Evolutionary conservation across 2,113 vertebrate genomes (phyloP).

Genomic region (Thunnus maccoyii): DNA sequence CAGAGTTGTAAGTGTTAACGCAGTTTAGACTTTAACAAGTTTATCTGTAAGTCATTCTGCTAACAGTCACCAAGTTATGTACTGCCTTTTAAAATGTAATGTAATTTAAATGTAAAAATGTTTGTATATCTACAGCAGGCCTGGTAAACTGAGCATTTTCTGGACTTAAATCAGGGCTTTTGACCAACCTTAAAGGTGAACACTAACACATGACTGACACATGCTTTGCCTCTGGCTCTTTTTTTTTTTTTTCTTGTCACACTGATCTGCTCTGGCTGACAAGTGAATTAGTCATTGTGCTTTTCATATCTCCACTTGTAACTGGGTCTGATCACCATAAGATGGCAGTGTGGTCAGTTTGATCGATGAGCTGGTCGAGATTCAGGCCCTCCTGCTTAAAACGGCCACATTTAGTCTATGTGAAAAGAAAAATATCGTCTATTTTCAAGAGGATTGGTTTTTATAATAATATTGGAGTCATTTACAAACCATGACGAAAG

Average conservation of each 20-base stretch:
- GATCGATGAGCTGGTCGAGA: background rate
- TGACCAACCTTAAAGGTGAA: slow-evolving; percentile 10
- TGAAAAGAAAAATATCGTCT: background rate
- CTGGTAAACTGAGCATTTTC: background rate
- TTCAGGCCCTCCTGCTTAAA: background rate
- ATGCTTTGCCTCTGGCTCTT: background rate
- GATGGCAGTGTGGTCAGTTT: slow-evolving; percentile 71
- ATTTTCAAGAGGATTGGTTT: background rate
- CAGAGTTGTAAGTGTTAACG: background rate
- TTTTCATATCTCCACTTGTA: slow-evolving; percentile 44
- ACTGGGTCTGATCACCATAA: slow-evolving; percentile 46
- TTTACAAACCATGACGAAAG: background rate
- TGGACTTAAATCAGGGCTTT: background rate
- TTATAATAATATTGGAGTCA: background rate
- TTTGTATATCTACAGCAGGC: slow-evolving; percentile 1
- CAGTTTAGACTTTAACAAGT: background rate
- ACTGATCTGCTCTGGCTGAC: slow-evolving; percentile 17
- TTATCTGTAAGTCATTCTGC: background rate
- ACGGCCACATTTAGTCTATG: background rate
- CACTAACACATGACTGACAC: slow-evolving; percentile 1
- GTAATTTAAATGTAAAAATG: too few species aligned
- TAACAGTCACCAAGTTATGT: background rate
- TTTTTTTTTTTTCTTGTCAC: background rate
- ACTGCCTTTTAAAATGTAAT: too few species aligned
- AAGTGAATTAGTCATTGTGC: slow-evolving; percentile 21